Conservation (phyloP, 2,797 vertebrate genomes). For the Oreochromis grahami region DNA sequence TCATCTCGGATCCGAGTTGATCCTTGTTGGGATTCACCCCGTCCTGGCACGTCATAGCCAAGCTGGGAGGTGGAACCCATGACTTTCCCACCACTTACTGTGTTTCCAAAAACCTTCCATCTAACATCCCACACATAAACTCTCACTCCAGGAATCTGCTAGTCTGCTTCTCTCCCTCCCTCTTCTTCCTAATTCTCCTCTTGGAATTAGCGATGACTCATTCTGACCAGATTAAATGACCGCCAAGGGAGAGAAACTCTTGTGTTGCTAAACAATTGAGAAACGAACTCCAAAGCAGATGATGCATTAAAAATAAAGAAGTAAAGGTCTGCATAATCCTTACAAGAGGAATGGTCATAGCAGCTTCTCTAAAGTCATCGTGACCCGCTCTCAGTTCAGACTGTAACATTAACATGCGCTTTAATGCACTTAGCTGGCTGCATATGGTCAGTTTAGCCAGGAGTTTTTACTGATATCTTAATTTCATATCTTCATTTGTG, state of each 20-base stretch:
- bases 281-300: conserved; percentile 6
- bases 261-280: conserved; percentile 16
- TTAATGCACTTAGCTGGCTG: too few relatives aligned
- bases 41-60: conserved; percentile 11
- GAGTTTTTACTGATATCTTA: neutral
- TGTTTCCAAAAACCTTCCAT: conserved; percentile 15
- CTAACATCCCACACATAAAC: conserved; percentile 47
- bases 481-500: neutral
- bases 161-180: conserved; percentile 25
- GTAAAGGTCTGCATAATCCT: neutral
- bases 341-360: neutral
- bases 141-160: conserved; percentile 45
- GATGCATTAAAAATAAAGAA: neutral
- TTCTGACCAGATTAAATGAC: conserved; percentile 44
- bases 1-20: neutral
- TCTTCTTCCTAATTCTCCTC: conserved; percentile 23
- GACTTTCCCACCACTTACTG: conserved; percentile 27
- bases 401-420: too few relatives aligned
- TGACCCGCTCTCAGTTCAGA: neutral
- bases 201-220: conserved; percentile 39
- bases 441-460: too few relatives aligned
- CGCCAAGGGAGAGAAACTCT: conserved; percentile 8
- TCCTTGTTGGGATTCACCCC: conserved; percentile 18
- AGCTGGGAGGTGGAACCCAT: neutral
- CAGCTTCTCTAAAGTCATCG: neutral